Evolutionary conservation across 2,888 invertebrate species (phyloP), one percentile per base, ranked within the genome.

Genomic region (Fissipunctia ypsillon): DNA sequence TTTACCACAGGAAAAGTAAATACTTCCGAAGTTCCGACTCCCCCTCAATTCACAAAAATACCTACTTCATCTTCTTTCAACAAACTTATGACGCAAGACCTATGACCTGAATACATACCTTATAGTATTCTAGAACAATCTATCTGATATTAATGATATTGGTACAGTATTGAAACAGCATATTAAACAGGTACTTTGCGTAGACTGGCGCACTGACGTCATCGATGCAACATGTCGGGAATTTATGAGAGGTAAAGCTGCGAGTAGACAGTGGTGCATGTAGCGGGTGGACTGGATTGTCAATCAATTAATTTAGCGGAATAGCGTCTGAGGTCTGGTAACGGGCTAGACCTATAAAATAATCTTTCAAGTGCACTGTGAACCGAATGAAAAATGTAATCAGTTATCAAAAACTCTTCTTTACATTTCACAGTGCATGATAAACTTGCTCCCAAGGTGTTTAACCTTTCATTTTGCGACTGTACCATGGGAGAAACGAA

Each of bases 111-210:
- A 64, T 73, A 64, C 50, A 73, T 73, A 73, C 28, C 31, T 22
- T 65, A 60, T 16, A 60, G 4, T 16, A 43, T 60, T 60, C 56
- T 35, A 56, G 41, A 64, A 63, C 67, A 70, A 76, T 73, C 64
- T 69, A 61, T 70, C 70, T 54, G 70, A 70, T 50, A 70, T 64
- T 73, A 82, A 73, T 80, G 41, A 52, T 63, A 43, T 25, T 43
- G n/a, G 41, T 57, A 28, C 25, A n/a, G 67, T 69, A 80, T 65
- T 75, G 71, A 74, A 78, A 63, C 79, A 75, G 80, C 82, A 79
- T 83, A 83, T 76, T 83, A 80, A 76, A 70, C 66, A 76, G 76
- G 35, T 66, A 71, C 75, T 75, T 57, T 41, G 50, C n/a, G 10
- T 61, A 25, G 14, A 72, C 56, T 68, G 57, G 10, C 35, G 69